Percentiles rank a stretch among this genome's conserved stretches.
These are phyloP conservation scores for Leucoraja erinaceus DNA, from an alignment of 2,113 vertebrate species.

Conservation along the genomic window DNA sequence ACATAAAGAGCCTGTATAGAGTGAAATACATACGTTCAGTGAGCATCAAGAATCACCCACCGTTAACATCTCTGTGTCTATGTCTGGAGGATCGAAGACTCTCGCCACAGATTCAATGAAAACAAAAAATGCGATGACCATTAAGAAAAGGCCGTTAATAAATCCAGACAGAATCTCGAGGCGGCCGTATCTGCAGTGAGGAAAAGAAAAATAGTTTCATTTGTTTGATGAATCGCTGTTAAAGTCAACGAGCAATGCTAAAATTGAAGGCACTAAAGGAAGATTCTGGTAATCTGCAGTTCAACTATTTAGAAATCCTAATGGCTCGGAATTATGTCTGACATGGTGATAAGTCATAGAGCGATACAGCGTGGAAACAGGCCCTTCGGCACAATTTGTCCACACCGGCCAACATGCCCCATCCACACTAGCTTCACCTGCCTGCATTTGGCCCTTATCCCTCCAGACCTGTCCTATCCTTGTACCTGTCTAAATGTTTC, in stretches of 20 bases:
- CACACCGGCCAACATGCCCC: no score
- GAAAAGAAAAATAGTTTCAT: constrained; percentile 35
- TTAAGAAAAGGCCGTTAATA: constrained; percentile 94
- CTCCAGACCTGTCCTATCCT: no score
- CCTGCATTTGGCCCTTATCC: no score
- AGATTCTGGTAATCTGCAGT: no score
- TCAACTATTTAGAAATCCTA: no score
- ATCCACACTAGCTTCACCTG: no score
- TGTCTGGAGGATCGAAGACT: constrained; percentile 89
- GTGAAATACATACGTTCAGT: neutral
- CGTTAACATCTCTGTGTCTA: constrained; percentile 95
- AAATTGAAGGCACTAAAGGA: neutral
- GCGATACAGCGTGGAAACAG: no score
- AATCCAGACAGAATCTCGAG: constrained; percentile 97
- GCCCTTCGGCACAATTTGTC: no score
- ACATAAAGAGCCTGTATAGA: neutral
- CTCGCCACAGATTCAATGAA: constrained; percentile 86
- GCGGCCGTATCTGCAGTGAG: constrained; percentile 75
- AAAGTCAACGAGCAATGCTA: neutral
- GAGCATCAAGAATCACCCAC: constrained; percentile 58
- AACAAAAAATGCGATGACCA: constrained; percentile 97
- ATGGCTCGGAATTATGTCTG: no score
- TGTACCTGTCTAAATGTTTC: no score
- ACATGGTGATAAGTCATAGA: no score
- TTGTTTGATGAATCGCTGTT: constrained; percentile 14